phyloP scores from a whole-genome alignment of 2,113 vertebrate genomes.

The Gopherus flavomarginatus region DNA sequence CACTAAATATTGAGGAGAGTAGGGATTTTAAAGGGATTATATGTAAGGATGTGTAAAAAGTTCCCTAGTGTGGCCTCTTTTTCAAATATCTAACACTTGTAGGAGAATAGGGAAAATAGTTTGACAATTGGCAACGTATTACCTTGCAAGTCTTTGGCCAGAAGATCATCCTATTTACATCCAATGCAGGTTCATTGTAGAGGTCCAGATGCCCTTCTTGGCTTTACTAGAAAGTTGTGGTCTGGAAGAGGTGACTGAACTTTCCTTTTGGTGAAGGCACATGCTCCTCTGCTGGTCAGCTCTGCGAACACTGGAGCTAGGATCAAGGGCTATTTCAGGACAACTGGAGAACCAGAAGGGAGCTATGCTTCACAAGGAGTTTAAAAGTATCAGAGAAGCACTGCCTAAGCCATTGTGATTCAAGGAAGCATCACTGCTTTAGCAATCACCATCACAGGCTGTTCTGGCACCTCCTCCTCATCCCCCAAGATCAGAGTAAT shows the following conservation, averaged over 20 bases:
- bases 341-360: neutral
- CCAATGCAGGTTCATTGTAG: neutral
- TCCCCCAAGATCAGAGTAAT: no score
- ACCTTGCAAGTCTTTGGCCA: neutral
- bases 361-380: neutral
- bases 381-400: neutral
- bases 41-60: neutral
- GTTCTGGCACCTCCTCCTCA: neutral
- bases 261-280: neutral
- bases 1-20: neutral
- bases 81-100: neutral
- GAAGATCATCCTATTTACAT: neutral
- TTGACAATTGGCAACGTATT: neutral
- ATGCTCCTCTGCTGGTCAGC: neutral
- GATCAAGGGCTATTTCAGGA: neutral
- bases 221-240: neutral
- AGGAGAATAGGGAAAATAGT: neutral
- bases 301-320: neutral
- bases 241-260: neutral
- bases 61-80: neutral
- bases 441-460: neutral
- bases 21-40: neutral
- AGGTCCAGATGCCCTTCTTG: neutral
- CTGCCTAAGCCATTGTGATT: neutral
- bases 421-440: neutral